These are phyloP conservation scores for Apodemia duryi DNA, from an alignment of 2,888 invertebrate species.

Conservation along the genomic window DNA sequence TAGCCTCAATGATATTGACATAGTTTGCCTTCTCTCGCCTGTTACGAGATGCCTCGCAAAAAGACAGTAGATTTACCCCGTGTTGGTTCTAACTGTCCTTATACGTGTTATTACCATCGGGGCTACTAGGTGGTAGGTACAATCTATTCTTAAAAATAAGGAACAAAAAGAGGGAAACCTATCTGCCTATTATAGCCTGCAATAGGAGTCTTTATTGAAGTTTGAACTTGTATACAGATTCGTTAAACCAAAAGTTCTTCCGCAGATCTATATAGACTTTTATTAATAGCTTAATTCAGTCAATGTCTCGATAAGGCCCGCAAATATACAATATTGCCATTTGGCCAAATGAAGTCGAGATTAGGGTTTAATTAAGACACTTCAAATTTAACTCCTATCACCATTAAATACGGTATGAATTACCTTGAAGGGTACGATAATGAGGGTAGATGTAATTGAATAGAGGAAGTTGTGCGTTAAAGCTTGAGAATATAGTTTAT, in stretches of 20 bases:
- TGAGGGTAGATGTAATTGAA: constrained; percentile 14
- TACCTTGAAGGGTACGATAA: constrained; percentile 6
- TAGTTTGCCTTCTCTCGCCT: too few species aligned
- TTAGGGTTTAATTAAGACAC: not conserved
- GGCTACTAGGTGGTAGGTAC: too few species aligned
- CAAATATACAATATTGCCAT: constrained; percentile 5
- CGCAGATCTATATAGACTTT: not conserved
- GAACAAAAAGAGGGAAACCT: too few species aligned
- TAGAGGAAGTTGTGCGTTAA: constrained; percentile 9
- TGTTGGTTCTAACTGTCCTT: too few species aligned
- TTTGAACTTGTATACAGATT: not conserved
- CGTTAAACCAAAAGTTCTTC: not conserved
- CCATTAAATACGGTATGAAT: constrained; percentile 10
- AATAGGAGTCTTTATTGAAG: too few species aligned
- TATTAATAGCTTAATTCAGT: constrained; percentile 15
- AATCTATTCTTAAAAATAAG: too few species aligned
- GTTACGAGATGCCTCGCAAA: too few species aligned
- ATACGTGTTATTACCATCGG: too few species aligned
- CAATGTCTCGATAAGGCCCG: constrained; percentile 11
- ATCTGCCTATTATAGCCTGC: too few species aligned
- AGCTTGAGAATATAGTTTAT: not conserved
- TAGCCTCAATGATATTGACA: too few species aligned
- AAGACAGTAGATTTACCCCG: too few species aligned
- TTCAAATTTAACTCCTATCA: constrained; percentile 4
- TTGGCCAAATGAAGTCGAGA: constrained; percentile 10